Evolutionary conservation across 2,113 vertebrate species (phyloP).

Genomic region (Anas platyrhynchos): DNA sequence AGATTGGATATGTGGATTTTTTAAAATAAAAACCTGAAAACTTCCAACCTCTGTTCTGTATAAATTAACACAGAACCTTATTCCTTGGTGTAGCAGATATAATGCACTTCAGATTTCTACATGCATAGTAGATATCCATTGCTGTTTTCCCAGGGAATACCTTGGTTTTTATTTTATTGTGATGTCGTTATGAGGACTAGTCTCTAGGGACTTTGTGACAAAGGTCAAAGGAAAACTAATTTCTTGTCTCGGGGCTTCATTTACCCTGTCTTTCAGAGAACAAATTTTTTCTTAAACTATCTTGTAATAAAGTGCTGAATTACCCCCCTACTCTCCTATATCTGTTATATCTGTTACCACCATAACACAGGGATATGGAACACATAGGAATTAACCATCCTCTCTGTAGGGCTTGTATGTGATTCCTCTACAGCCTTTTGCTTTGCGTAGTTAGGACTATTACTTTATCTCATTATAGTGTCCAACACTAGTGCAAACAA

Average conservation of each 20-base stretch:
- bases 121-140: too few relatives aligned
- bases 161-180: not conserved
- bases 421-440: not conserved
- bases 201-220: not conserved
- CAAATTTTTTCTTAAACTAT: not conserved
- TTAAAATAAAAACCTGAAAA: not conserved
- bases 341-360: not conserved
- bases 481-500: not conserved
- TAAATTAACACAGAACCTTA: not conserved
- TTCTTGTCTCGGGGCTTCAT: not conserved
- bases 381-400: not conserved
- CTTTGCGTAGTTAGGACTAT: not conserved
- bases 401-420: not conserved
- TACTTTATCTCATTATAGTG: not conserved
- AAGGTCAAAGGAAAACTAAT: not conserved
- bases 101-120: not conserved
- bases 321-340: not conserved
- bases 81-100: not conserved
- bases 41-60: not conserved
- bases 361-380: not conserved
- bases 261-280: not conserved
- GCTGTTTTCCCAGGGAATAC: not conserved
- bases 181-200: not conserved
- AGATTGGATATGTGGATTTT: too few relatives aligned
- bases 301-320: not conserved